Evolutionary conservation across 2,113 vertebrate genomes (phyloP).

Genomic region (Eonycteris spelaea): DNA sequence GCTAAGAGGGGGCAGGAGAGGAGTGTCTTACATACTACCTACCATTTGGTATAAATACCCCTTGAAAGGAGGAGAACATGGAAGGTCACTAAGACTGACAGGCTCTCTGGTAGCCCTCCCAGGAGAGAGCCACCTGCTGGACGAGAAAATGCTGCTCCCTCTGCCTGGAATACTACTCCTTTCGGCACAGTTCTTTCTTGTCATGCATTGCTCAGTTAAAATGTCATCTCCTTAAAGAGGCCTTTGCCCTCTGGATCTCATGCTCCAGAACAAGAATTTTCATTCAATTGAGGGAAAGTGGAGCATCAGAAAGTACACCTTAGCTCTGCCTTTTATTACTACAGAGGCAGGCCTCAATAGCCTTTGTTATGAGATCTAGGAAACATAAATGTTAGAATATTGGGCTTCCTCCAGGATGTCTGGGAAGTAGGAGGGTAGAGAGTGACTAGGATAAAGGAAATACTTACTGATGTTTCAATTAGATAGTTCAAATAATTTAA

Average conservation of each 20-base stretch:
- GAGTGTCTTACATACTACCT: not conserved
- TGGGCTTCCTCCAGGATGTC: slow-evolving; percentile 50
- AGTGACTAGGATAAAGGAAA: slow-evolving; percentile 64
- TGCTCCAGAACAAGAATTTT: not conserved
- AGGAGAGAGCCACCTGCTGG: not conserved
- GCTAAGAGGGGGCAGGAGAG: not conserved
- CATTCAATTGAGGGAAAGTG: not conserved
- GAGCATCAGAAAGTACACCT: slow-evolving; percentile 69
- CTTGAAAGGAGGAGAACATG: not conserved
- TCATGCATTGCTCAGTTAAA: not conserved
- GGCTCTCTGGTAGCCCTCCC: not conserved
- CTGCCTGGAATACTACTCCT: not conserved
- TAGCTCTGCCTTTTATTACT: slow-evolving; percentile 67
- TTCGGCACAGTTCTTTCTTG: not conserved
- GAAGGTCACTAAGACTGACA: not conserved
- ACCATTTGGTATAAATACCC: not conserved
- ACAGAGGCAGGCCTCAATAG: slow-evolving; percentile 75
- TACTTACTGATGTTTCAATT: slow-evolving; percentile 79
- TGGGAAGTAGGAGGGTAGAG: slow-evolving; percentile 68
- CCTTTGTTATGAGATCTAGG: slow-evolving; percentile 68
- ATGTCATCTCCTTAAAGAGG: not conserved
- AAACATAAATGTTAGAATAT: slow-evolving; percentile 71
- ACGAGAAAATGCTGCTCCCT: not conserved
- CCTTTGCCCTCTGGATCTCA: not conserved
- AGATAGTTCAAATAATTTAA: slow-evolving; percentile 76